Evolutionary conservation across 2,888 invertebrate species (phyloP), one percentile per base, ranked within the genome.

Genomic region (Blomia tropicalis): DNA sequence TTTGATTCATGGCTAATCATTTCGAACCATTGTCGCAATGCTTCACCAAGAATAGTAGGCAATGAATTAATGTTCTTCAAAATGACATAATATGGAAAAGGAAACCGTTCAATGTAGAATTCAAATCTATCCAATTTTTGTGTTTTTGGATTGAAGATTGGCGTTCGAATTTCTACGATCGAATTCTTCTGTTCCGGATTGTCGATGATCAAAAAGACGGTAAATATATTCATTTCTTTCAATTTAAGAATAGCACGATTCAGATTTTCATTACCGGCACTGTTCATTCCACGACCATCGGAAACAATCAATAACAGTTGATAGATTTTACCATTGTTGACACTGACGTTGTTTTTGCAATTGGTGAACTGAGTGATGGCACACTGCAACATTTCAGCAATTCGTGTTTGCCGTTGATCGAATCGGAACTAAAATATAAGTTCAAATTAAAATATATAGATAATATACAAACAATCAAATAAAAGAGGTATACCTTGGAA

Each of bases 1-100:
- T 25, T 32, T 31, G 36, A 36, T 32, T 58, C 36, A 41, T 56
- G 43, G n/a, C 84, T 84, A 17, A 93, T 88, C 65, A 96, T 77
- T 77, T 99, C 96, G 74, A 99, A 98, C 98, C 98, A 99, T 72
- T 99, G 96, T 63, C 95, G 77, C 65, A 99, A 78, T 0, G 96
- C 95, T 73, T 98, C 95, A 69, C 95, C 89, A 30, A 99, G 77
- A 1, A 93, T 88, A 36, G 81, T 79, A 0, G 98, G 96, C 64
- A 99, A 76, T 29, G 85, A 83, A 66, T 83, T 82, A 70, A 95
- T 83, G 71, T 96, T 90, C 64, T 89, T 77, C 30, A 99, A 79
- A 70, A 98, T 85, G 58, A 98, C 80, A 74, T 98, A 99, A 78
- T 90, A 96, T 0, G 95, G 93, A 75, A 99, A 98, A 0, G 98